Percentiles rank a stretch among this genome's conserved stretches.
Evolutionary conservation across 2,888 invertebrate genomes (phyloP).

Genomic region (Morpho deidamia): DNA sequence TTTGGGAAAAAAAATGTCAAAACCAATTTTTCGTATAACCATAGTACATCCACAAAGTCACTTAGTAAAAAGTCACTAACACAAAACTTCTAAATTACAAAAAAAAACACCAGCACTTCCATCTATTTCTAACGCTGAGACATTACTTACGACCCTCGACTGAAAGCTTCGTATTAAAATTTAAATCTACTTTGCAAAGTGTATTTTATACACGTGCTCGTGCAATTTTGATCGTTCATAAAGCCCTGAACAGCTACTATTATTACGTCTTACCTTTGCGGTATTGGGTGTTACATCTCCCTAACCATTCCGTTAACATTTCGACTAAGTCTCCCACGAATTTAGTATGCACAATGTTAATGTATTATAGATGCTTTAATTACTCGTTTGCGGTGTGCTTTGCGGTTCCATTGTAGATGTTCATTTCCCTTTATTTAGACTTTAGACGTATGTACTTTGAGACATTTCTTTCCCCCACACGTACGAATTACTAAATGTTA

Average conservation of each 20-base stretch:
- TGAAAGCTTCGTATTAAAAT: conserved; percentile 77
- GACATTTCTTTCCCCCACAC: too few relatives aligned
- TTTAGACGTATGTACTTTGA: neutral
- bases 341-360: conserved; percentile 70
- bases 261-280: conserved; percentile 71
- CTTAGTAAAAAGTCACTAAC: neutral
- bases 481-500: too few relatives aligned
- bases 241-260: conserved; percentile 71
- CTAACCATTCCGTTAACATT: conserved; percentile 55
- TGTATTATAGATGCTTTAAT: conserved; percentile 73
- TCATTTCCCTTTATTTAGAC: conserved; percentile 37
- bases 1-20: neutral
- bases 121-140: conserved; percentile 65
- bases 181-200: conserved; percentile 79
- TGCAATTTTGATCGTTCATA: conserved; percentile 78
- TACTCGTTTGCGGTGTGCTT: conserved; percentile 64
- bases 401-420: conserved; percentile 52
- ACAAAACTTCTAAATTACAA: conserved; percentile 3
- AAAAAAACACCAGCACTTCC: conserved; percentile 40
- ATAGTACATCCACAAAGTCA: neutral
- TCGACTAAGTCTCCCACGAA: conserved; percentile 62
- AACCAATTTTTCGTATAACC: neutral
- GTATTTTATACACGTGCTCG: conserved; percentile 77
- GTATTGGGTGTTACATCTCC: conserved; percentile 72
- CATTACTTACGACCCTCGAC: conserved; percentile 72